These are phyloP conservation scores for Diabrotica balteata DNA, from an alignment of 2,888 invertebrate genomes.

Conservation along the genomic window DNA sequence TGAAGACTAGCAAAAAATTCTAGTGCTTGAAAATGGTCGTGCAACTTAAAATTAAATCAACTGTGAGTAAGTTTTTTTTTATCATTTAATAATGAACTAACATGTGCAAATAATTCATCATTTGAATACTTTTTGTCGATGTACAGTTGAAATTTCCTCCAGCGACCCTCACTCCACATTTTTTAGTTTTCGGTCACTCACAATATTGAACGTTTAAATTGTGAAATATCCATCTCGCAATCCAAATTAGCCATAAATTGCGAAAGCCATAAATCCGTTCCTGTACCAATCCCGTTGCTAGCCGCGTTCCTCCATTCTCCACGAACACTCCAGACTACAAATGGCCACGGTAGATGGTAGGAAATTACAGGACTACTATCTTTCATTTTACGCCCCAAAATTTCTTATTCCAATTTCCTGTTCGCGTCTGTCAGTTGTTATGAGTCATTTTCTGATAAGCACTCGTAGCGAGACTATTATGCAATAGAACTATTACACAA, in stretches of 20 bases:
- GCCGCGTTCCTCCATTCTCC: conserved; percentile 25
- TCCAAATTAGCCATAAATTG: too few relatives aligned
- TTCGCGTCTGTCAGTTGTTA: conserved; percentile 68
- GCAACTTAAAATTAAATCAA: too few relatives aligned
- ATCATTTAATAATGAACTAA: too few relatives aligned
- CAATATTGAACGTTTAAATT: background rate
- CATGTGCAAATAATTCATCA: too few relatives aligned
- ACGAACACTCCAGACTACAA: conserved; percentile 51
- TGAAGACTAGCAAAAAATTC: too few relatives aligned
- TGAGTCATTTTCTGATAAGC: conserved; percentile 78
- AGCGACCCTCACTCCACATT: too few relatives aligned
- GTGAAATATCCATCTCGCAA: background rate
- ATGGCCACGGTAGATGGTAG: conserved; percentile 60
- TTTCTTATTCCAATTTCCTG: conserved; percentile 79
- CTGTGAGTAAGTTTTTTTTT: too few relatives aligned
- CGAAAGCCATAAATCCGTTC: background rate
- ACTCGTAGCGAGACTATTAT: conserved; percentile 62
- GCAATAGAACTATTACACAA: conserved; percentile 63
- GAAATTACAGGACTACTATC: conserved; percentile 79
- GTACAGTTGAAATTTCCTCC: too few relatives aligned
- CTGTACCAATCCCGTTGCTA: conserved; percentile 18
- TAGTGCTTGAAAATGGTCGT: too few relatives aligned
- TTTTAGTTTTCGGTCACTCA: too few relatives aligned
- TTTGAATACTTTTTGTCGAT: too few relatives aligned
- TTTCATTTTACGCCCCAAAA: conserved; percentile 80